Evolutionary conservation across 2,113 vertebrate genomes (phyloP).

Genomic region (Triplophysa siluroides): DNA sequence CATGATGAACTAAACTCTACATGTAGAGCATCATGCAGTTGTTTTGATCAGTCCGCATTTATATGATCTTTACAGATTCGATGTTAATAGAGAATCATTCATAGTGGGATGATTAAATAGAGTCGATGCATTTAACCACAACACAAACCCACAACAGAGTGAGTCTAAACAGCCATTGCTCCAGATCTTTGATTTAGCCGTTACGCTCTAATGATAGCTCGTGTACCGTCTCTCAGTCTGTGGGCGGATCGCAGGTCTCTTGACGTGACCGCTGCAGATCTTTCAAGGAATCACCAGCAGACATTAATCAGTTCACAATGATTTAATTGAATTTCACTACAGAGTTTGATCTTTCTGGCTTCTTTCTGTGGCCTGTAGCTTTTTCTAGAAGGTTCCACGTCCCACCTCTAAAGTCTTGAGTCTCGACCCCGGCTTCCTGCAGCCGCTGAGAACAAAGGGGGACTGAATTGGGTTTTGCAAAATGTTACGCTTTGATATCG

Average conservation of each 20-base stretch:
- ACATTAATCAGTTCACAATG: slow-evolving; percentile 13
- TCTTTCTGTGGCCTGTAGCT: background rate
- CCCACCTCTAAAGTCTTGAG: background rate
- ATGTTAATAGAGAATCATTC: background rate
- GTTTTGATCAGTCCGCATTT: background rate
- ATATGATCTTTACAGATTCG: slow-evolving; percentile 11
- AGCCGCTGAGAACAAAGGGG: background rate
- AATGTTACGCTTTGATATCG: slow-evolving; percentile 37
- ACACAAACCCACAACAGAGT: background rate
- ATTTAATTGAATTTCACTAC: slow-evolving; percentile 23
- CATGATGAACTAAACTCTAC: background rate
- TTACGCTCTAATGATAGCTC: background rate
- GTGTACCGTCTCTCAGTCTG: background rate
- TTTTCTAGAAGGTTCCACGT: background rate
- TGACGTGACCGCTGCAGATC: background rate
- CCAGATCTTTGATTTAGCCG: background rate
- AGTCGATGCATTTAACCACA: background rate
- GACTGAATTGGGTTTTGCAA: slow-evolving; percentile 43
- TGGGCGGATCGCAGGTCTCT: background rate
- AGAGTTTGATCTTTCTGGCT: background rate
- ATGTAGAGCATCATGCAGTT: background rate
- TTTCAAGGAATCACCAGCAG: slow-evolving; percentile 14
- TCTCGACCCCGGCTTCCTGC: background rate
- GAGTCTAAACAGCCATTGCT: background rate
- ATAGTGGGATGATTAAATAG: background rate